Conservation (phyloP, 92 coral and sea anemone genomes). For the Zoanthus solanderi region DNA sequence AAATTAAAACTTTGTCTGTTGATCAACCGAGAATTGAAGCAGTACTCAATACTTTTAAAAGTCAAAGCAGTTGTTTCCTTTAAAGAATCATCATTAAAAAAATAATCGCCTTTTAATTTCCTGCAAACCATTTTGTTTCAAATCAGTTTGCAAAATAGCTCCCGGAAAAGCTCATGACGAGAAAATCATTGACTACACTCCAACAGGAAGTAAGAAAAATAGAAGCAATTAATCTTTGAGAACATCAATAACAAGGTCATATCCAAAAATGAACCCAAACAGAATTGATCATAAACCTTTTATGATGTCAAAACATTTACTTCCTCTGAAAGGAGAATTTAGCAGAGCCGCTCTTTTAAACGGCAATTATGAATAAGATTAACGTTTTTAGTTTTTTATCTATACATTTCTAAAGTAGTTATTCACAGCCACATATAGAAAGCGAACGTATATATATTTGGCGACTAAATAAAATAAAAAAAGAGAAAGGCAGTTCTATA, state of each 20-base stretch:
- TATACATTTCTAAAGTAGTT: not conserved
- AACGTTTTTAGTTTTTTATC: not conserved
- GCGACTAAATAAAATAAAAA: not conserved
- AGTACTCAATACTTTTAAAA: not conserved
- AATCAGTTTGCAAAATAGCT: slow-evolving; percentile 12
- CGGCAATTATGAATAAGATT: slow-evolving; percentile 13
- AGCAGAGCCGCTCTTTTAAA: not conserved
- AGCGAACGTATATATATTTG: too few species aligned
- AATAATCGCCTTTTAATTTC: slow-evolving; percentile 59
- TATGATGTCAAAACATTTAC: slow-evolving; percentile 35
- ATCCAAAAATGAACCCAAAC: slow-evolving; percentile 7
- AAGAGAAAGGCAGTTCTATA: too few species aligned
- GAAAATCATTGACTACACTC: slow-evolving; percentile 39
- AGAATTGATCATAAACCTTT: slow-evolving; percentile 33
- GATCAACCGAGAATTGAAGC: not conserved
- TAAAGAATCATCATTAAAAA: slow-evolving; percentile 31
- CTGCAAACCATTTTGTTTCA: slow-evolving; percentile 51
- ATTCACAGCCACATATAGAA: not conserved
- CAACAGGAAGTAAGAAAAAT: slow-evolving; percentile 41
- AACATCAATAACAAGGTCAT: slow-evolving; percentile 1
- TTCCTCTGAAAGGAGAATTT: slow-evolving; percentile 23
- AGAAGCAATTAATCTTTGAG: slow-evolving; percentile 42
- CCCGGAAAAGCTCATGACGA: slow-evolving; percentile 36
- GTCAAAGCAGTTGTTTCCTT: slow-evolving; percentile 40
- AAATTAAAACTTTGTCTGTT: not conserved